A percentile compares a stretch with the other conserved stretches of the same genome.
These are phyloP conservation scores for Alethe diademata DNA, from an alignment of 2,113 vertebrate species.

Conservation along the genomic window DNA sequence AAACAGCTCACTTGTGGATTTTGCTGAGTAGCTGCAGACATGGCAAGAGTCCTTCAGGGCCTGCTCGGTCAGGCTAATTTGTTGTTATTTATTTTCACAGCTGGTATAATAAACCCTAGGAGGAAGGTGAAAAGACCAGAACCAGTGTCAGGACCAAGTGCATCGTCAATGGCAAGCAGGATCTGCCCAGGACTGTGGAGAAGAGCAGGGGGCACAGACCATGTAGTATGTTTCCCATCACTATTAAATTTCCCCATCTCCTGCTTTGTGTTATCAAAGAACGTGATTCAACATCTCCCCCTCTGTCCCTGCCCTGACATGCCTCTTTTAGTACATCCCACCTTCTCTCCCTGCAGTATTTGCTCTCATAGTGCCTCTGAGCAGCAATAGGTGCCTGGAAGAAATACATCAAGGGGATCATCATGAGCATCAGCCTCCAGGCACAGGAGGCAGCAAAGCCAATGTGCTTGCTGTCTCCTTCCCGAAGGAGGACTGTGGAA, in stretches of 20 bases:
- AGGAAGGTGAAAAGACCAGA: not conserved
- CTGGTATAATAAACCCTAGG: not conserved
- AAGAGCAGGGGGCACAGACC: not conserved
- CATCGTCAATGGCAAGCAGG: rapidly evolving
- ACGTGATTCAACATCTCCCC: rapidly evolving
- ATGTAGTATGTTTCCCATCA: not conserved
- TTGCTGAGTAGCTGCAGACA: not conserved
- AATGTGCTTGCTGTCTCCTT: not conserved
- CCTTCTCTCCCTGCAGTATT: not conserved
- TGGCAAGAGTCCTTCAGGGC: not conserved
- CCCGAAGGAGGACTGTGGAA: rapidly evolving
- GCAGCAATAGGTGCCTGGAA: not conserved
- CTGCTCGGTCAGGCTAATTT: not conserved
- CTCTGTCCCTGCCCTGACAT: not conserved
- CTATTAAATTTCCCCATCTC: not conserved
- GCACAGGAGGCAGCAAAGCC: not conserved
- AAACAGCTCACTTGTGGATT: not conserved
- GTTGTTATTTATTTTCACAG: not conserved
- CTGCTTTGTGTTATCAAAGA: not conserved
- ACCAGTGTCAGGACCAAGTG: not conserved
- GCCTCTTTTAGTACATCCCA: rapidly evolving
- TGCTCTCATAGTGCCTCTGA: not conserved
- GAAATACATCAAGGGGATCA: not conserved
- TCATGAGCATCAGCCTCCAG: not conserved
- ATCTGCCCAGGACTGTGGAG: not conserved